Conservation (phyloP, 2,888 invertebrate genomes). For the Crocallis elinguaria region DNA sequence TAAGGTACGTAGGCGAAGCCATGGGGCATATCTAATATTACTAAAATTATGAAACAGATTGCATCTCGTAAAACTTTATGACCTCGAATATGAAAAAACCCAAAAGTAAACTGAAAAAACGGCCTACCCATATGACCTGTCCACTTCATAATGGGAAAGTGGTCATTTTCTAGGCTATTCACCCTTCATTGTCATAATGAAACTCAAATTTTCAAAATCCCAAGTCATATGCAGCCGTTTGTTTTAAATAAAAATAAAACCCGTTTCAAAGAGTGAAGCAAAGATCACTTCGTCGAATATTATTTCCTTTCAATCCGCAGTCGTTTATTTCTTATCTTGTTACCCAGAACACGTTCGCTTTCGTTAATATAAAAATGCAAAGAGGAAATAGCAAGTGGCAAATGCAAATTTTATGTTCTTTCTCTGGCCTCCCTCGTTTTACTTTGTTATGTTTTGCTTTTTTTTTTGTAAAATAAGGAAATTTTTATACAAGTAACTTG, state of each 20-base stretch:
- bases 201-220: too few relatives aligned
- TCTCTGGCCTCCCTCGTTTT: slow-evolving; percentile 31
- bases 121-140: too few relatives aligned
- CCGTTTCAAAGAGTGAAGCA: slow-evolving; percentile 1
- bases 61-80: too few relatives aligned
- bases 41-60: too few relatives aligned
- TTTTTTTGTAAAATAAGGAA: slow-evolving; percentile 9
- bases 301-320: slow-evolving; percentile 41
- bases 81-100: too few relatives aligned
- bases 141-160: too few relatives aligned
- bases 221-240: too few relatives aligned
- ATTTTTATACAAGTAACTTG: background rate
- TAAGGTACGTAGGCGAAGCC: too few relatives aligned
- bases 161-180: too few relatives aligned
- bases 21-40: too few relatives aligned
- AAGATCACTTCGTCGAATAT: slow-evolving; percentile 11
- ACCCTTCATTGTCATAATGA: too few relatives aligned
- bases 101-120: too few relatives aligned
- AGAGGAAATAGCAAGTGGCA: slow-evolving; percentile 54
- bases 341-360: slow-evolving; percentile 63
- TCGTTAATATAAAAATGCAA: slow-evolving; percentile 63
- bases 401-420: slow-evolving; percentile 64
- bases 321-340: slow-evolving; percentile 49
- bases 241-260: background rate
- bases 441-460: slow-evolving; percentile 30